phyloP scores from a whole-genome alignment of 1,140 invertebrate genomes.

The Panagrolaimus sp. region DNA sequence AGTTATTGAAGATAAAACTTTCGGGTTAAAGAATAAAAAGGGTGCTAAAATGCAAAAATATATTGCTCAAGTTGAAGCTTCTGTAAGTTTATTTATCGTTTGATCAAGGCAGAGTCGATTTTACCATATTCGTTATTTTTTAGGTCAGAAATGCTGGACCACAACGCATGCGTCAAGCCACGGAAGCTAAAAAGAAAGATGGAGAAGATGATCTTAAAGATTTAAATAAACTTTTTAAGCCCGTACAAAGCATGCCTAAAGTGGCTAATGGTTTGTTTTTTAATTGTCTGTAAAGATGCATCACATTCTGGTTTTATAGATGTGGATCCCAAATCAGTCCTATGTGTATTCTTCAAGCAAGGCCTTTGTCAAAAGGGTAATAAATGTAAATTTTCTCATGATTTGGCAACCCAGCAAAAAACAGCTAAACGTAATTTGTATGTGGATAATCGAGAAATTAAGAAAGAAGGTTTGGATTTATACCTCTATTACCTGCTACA shows the following conservation, averaged over 20 bases:
- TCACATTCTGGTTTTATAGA: slow-evolving; percentile 64
- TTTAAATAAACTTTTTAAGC: slow-evolving; percentile 70
- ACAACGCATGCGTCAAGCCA: slow-evolving; percentile 64
- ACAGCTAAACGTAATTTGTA: slow-evolving; percentile 90
- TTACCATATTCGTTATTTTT: neutral
- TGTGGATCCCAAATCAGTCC: slow-evolving; percentile 93
- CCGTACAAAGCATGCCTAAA: slow-evolving; percentile 77
- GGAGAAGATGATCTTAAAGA: slow-evolving; percentile 84
- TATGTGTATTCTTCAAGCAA: slow-evolving; percentile 97
- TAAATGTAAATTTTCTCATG: slow-evolving; percentile 93
- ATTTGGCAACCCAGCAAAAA: slow-evolving; percentile 85
- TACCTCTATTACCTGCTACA: too few species aligned
- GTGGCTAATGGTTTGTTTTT: slow-evolving; percentile 76
- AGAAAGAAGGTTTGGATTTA: too few species aligned
- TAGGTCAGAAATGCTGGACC: slow-evolving; percentile 59
- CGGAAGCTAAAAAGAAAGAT: slow-evolving; percentile 61
- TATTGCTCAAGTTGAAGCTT: slow-evolving; percentile 93
- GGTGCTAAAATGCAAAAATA: slow-evolving; percentile 97
- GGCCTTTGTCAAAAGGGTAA: slow-evolving; percentile 91
- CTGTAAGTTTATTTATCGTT: slow-evolving; percentile 65
- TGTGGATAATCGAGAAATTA: slow-evolving; percentile 76
- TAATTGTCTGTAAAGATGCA: neutral
- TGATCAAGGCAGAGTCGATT: too few species aligned
- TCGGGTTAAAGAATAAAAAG: slow-evolving; percentile 99
- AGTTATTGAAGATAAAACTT: slow-evolving; percentile 85